Base-by-base conservation (phyloP, 1,140 invertebrate species). In the Plutomurus gul region DNA sequence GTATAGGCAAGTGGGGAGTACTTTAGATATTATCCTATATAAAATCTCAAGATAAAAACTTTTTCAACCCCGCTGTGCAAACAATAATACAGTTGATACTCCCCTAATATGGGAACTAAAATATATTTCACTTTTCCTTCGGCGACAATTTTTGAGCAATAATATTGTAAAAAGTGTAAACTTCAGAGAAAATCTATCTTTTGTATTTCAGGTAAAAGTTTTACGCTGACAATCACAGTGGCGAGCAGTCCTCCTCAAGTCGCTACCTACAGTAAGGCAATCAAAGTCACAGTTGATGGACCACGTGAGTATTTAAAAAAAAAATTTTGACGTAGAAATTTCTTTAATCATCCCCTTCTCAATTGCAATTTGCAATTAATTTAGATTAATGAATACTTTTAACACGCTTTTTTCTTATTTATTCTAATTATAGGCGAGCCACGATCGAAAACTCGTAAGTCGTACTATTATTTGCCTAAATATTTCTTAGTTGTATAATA, bases 141-240 rank as follows among this genome's bases (percentile, higher is more conserved):
- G n/a, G n/a, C n/a, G n/a, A n/a, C n/a, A n/a, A n/a, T n/a, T n/a
- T n/a, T n/a, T n/a, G n/a, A n/a, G n/a, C n/a, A n/a, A n/a, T n/a
- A n/a, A n/a, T n/a, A n/a, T n/a, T n/a, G n/a, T n/a, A n/a, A n/a
- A n/a, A n/a, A n/a, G n/a, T n/a, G n/a, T n/a, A n/a, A n/a, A n/a
- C n/a, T n/a, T n/a, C n/a, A n/a, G n/a, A n/a, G n/a, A n/a, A n/a
- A n/a, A n/a, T n/a, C n/a, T n/a, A n/a, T 30, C 4, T 16, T 75
- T 74, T 39, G 77, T 78, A 86, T 87, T 85, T 5, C 90, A 98
- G 97, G 97, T 27, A 99, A 99, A 88, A 98, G 95, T 86, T 99
- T 99, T 88, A 96, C 94, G 43, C 89, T 99, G 82, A 98, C 96
- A 71, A 99, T 99, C 84, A 97, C 95, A 8, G 91, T 99, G 78